These are phyloP conservation scores for Chrysochloris asiatica DNA, from an alignment of 2,113 vertebrate species.

Conservation along the genomic window DNA sequence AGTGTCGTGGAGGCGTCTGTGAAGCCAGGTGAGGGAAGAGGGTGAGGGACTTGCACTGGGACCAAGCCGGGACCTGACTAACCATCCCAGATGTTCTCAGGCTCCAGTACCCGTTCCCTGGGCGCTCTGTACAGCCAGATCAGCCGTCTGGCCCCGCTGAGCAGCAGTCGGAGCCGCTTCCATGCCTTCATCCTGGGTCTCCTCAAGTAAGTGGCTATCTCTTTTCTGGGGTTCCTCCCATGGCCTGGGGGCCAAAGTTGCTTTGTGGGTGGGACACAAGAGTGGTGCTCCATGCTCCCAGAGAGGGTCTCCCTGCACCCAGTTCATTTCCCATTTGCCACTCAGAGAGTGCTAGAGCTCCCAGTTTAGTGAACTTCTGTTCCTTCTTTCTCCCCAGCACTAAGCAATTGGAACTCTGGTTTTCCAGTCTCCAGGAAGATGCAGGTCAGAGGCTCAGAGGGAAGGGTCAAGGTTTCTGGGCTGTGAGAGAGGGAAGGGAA, in stretches of 20 bases:
- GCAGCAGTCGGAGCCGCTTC: conserved; percentile 91
- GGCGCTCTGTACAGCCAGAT: conserved; percentile 89
- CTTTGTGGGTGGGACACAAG: not conserved
- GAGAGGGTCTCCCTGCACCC: not conserved
- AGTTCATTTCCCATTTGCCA: not conserved
- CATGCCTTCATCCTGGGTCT: conserved; percentile 95
- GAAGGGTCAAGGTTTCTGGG: no score
- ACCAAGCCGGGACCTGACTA: not conserved
- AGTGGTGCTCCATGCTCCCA: not conserved
- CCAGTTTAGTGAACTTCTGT: not conserved
- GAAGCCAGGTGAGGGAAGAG: conserved; percentile 85
- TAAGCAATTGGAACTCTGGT: conserved; percentile 94
- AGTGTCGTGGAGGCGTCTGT: conserved; percentile 93
- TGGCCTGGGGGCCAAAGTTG: fast-evolving
- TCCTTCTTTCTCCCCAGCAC: conserved; percentile 81
- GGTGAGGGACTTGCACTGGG: fast-evolving
- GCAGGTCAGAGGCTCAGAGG: conserved; percentile 87
- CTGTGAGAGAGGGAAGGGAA: not conserved
- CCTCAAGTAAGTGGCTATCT: conserved; percentile 90
- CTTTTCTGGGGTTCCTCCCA: not conserved
- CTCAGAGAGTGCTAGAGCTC: not conserved
- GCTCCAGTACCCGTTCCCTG: conserved; percentile 84
- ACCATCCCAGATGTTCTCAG: conserved; percentile 73
- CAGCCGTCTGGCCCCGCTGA: conserved; percentile 89
- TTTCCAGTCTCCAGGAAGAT: conserved; percentile 92